Evolutionary conservation across 2,113 vertebrate genomes (phyloP).

Genomic region (Lutjanus erythropterus): DNA sequence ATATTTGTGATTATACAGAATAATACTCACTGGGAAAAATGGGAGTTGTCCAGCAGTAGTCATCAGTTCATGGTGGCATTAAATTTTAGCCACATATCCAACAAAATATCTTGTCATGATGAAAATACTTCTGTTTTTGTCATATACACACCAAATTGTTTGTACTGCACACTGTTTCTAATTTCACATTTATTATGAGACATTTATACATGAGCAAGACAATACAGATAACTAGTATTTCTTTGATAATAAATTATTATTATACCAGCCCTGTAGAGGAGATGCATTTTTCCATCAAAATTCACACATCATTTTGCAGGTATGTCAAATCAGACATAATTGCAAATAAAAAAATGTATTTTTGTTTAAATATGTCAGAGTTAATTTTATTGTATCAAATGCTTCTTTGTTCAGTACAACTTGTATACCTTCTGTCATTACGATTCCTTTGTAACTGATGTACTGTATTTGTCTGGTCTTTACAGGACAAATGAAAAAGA

Average conservation of each 20-base stretch:
- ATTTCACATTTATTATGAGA: background rate
- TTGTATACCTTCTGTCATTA: background rate
- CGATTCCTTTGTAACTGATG: conserved; percentile 20
- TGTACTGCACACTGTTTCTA: background rate
- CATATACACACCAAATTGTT: background rate
- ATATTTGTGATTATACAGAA: background rate
- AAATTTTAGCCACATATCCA: conserved; percentile 4
- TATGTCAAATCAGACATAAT: background rate
- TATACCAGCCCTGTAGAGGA: background rate
- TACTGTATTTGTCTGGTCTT: conserved; percentile 74
- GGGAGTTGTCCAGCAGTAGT: background rate
- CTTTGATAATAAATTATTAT: background rate
- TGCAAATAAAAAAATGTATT: background rate
- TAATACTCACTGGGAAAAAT: background rate
- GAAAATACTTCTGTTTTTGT: background rate
- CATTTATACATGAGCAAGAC: background rate
- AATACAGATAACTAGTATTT: background rate
- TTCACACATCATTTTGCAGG: background rate
- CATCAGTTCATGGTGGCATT: background rate
- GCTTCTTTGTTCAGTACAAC: conserved; percentile 3
- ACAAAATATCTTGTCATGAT: background rate
- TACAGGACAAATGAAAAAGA: conserved; percentile 90
- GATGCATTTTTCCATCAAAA: background rate
- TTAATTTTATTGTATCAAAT: background rate
- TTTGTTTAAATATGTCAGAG: background rate